Evolutionary conservation across 2,113 vertebrate species (phyloP), one percentile per base, ranked within the genome.

Genomic region (Zeus faber): DNA sequence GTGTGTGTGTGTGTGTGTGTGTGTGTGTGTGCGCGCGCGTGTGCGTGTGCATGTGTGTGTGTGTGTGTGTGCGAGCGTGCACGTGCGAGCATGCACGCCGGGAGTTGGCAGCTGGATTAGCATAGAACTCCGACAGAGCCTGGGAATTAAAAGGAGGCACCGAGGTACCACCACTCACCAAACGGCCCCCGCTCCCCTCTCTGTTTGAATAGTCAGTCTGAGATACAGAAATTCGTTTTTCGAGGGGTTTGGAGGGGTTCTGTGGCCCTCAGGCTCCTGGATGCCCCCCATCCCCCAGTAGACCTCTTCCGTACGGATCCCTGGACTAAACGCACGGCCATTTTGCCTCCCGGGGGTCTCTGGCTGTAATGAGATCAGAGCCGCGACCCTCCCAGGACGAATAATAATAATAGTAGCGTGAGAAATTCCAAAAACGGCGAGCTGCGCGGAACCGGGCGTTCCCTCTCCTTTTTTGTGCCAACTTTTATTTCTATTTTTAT

Each of bases 301-400:
- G n/a, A n/a, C n/a, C n/a, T n/a, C n/a, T n/a, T n/a, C n/a, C n/a
- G 88, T 91, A 86, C 89, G 90, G 87, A 85, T 91, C 91, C 79
- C 88, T 90, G 92, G 91, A n/a, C 91, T 87, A 92, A 92, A 91
- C 87, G 90, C 87, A 88, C 88, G 87, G 89, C 89, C 88, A 91
- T 91, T 90, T 91, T 89, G 89, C 87, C 87, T 91, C 92, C 93
- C 92, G 83, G 85, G 86, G 59, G 89, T 91, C 89, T 90, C 88
- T 85, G 84, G 91, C 89, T 91, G 91, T 94, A 92, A 91, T 90
- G 84, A 90, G 92, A 92, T 93, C 91, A 93, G 86, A 89, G 91
- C 87, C 87, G 88, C 91, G 93, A 92, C 91, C 92, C 93, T 91
- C 88, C 74, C 91, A 91, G 93, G n/a, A n/a, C n/a, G n/a, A n/a